Evolutionary conservation across 1,140 invertebrate genomes (phyloP).

Genomic region (Gonatopus flavifemur): DNA sequence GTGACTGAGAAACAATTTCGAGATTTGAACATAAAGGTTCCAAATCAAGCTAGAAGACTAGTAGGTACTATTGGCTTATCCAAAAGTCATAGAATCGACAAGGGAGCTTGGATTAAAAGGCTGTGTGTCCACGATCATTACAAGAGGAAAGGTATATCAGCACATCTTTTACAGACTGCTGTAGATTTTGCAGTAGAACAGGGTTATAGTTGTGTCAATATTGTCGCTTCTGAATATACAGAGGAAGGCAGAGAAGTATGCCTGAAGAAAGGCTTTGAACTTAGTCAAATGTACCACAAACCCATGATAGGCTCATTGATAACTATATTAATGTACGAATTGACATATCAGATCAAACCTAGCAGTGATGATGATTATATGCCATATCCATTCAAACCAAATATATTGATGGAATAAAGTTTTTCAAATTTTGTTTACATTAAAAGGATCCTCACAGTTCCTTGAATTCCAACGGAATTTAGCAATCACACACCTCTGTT

Average conservation of each 20-base stretch:
- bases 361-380: slow-evolving; percentile 34
- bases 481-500: too few species aligned
- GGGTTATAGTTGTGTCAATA: slow-evolving; percentile 55
- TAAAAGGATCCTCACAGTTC: too few species aligned
- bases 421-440: neutral
- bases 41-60: slow-evolving; percentile 44
- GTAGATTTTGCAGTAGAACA: slow-evolving; percentile 57
- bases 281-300: slow-evolving; percentile 60
- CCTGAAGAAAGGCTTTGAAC: slow-evolving; percentile 60
- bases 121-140: slow-evolving; percentile 56
- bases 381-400: neutral
- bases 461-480: too few species aligned
- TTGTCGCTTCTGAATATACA: slow-evolving; percentile 60
- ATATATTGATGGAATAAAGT: neutral
- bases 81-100: slow-evolving; percentile 49
- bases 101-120: slow-evolving; percentile 59
- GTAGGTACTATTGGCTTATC: slow-evolving; percentile 56
- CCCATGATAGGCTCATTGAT: slow-evolving; percentile 51
- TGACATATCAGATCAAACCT: slow-evolving; percentile 49
- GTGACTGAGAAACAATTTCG: slow-evolving; percentile 48
- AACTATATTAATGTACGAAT: slow-evolving; percentile 55
- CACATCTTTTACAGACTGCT: slow-evolving; percentile 51
- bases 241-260: slow-evolving; percentile 56
- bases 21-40: slow-evolving; percentile 39
- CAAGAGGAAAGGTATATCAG: slow-evolving; percentile 54